These are phyloP conservation scores for Perca schrenkii DNA, from an alignment of 2,113 vertebrate genomes.

Conservation along the genomic window DNA sequence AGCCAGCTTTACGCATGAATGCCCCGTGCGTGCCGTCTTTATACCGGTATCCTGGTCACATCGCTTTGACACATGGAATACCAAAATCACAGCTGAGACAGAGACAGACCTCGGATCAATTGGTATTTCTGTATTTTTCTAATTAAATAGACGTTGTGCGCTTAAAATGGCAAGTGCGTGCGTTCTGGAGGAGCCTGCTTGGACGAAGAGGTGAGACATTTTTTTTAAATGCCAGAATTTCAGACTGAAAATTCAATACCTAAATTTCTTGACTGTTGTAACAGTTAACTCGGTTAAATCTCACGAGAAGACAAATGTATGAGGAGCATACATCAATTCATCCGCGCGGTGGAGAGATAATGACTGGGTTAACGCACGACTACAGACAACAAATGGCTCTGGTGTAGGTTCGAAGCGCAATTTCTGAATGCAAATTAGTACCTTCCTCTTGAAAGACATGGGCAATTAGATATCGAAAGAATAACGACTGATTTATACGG, in stretches of 20 bases:
- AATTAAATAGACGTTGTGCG: constrained; percentile 25
- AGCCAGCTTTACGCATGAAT: constrained; percentile 78
- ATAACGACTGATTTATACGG: constrained; percentile 3
- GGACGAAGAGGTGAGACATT: constrained; percentile 68
- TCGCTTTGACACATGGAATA: constrained; percentile 58
- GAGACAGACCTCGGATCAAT: constrained; percentile 28
- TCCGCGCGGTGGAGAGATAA: constrained; percentile 19
- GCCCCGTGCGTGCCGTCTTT: constrained; percentile 56
- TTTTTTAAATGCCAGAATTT: constrained; percentile 17
- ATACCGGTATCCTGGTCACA: constrained; percentile 37
- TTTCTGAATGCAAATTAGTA: constrained; percentile 33
- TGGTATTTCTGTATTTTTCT: constrained; percentile 9
- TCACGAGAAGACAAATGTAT: neutral
- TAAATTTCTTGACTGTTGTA: neutral
- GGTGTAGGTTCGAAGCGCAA: constrained; percentile 33
- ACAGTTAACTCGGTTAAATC: constrained; percentile 25
- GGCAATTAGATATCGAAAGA: constrained; percentile 27
- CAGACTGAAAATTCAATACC: neutral
- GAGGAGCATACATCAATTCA: neutral
- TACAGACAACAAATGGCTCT: constrained; percentile 17
- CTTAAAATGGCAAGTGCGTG: constrained; percentile 60
- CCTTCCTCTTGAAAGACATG: constrained; percentile 1
- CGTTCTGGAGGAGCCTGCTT: constrained; percentile 46
- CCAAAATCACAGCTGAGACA: constrained; percentile 44
- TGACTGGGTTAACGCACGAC: constrained; percentile 38